Evolutionary conservation across 2,888 invertebrate species (phyloP).

Genomic region (Cylindroiulus punctatus): DNA sequence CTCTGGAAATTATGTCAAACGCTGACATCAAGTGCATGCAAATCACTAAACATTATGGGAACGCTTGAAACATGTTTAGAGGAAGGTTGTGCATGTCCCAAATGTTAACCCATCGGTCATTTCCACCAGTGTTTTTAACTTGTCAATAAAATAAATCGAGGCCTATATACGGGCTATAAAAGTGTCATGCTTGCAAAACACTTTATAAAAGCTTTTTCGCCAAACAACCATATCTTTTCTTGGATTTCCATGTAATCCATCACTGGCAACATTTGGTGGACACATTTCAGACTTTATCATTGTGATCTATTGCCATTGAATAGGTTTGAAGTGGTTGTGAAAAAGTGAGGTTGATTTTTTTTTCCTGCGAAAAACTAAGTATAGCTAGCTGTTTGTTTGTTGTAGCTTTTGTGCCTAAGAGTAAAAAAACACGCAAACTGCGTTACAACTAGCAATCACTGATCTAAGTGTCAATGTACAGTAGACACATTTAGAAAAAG

Average conservation of each 20-base stretch:
- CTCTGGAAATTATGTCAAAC: too few species aligned
- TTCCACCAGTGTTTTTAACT: not conserved
- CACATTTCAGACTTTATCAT: conserved; percentile 24
- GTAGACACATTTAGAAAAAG: not conserved
- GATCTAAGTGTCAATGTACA: conserved; percentile 6
- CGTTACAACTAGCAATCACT: conserved; percentile 1
- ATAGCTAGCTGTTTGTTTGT: conserved; percentile 7
- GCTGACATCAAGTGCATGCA: too few species aligned
- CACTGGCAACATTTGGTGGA: conserved; percentile 21
- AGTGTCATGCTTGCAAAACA: conserved; percentile 22
- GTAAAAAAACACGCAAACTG: conserved; percentile 1
- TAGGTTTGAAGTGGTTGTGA: conserved; percentile 20
- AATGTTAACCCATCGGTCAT: not conserved
- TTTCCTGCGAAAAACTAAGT: not conserved
- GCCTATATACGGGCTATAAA: not conserved
- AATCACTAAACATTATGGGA: too few species aligned
- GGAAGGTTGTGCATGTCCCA: too few species aligned
- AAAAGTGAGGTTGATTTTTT: conserved; percentile 20
- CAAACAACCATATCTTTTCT: conserved; percentile 5
- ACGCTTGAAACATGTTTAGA: too few species aligned
- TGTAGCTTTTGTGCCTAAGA: not conserved
- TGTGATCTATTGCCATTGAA: not conserved
- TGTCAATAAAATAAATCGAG: conserved; percentile 30
- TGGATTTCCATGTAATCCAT: conserved; percentile 44
- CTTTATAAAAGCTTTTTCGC: not conserved